phyloP scores from a whole-genome alignment of 2,888 invertebrate genomes.

The Platynereis dumerilii region DNA sequence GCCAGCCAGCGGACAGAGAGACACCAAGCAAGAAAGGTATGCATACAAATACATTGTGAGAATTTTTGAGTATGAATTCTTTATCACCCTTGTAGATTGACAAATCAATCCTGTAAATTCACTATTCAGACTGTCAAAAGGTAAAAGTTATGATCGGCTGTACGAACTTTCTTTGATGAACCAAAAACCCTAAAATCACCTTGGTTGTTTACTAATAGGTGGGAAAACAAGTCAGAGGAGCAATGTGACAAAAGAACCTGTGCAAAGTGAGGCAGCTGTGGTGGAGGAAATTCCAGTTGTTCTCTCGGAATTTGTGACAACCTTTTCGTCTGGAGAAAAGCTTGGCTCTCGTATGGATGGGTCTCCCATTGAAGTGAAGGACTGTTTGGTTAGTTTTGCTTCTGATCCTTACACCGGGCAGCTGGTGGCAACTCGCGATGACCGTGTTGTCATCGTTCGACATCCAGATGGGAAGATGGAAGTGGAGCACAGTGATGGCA shows the following conservation, averaged over 20 bases:
- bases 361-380: constrained; percentile 41
- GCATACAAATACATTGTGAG: background rate
- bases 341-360: constrained; percentile 43
- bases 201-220: background rate
- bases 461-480: constrained; percentile 59
- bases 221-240: no score
- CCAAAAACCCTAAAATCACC: background rate
- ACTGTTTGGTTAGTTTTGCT: constrained; percentile 52
- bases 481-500: constrained; percentile 63
- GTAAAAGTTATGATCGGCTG: no score
- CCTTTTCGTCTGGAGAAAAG: constrained; percentile 53
- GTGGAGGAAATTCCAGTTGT: constrained; percentile 24
- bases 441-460: constrained; percentile 58
- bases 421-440: constrained; percentile 61
- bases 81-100: no score
- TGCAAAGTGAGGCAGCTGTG: no score
- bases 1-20: constrained; percentile 30
- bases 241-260: no score
- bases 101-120: no score
- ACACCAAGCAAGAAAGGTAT: constrained; percentile 47
- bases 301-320: constrained; percentile 47
- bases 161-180: no score
- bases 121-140: no score
- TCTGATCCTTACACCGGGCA: constrained; percentile 60
- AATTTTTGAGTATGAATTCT: no score